A percentile compares a stretch with the other conserved stretches of the same genome.
These are phyloP conservation scores for Plotosus lineatus DNA, from an alignment of 2,113 vertebrate species.

Conservation along the genomic window DNA sequence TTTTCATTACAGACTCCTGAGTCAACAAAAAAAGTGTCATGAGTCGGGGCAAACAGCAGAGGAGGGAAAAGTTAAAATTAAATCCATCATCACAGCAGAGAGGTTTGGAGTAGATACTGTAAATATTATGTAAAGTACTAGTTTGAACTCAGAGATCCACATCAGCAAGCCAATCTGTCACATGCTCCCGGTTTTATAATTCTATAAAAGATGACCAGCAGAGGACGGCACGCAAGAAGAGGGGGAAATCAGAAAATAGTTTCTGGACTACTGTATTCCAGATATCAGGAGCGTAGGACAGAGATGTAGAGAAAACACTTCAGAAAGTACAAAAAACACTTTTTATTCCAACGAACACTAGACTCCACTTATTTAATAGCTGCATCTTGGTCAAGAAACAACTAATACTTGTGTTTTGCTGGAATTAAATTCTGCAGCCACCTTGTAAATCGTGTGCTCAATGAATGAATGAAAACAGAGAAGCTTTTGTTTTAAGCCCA, in stretches of 20 bases:
- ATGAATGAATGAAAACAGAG: conserved; percentile 27
- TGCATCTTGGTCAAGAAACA: background rate
- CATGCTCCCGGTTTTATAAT: conserved; percentile 69
- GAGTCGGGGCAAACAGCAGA: conserved; percentile 9
- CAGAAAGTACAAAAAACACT: background rate
- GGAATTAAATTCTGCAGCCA: background rate
- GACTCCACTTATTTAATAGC: background rate
- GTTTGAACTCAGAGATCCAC: conserved; percentile 60
- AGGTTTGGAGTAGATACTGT: conserved; percentile 19
- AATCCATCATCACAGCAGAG: background rate
- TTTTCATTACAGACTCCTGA: conserved; percentile 6
- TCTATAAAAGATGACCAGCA: conserved; percentile 55
- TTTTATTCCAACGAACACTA: background rate
- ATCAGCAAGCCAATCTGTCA: conserved; percentile 66
- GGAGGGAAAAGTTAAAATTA: conserved; percentile 27
- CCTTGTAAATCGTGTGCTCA: background rate
- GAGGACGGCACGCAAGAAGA: conserved; percentile 43
- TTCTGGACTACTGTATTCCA: conserved; percentile 47
- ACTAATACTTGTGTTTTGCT: background rate
- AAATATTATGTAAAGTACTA: conserved; percentile 28
- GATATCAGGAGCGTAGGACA: background rate
- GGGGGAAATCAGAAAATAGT: conserved; percentile 60
- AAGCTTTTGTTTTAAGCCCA: conserved; percentile 38
- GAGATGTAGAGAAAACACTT: background rate
- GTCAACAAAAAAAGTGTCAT: conserved; percentile 8